phyloP scores from a whole-genome alignment of 1,140 invertebrate species.

The Ruditapes philippinarum region DNA sequence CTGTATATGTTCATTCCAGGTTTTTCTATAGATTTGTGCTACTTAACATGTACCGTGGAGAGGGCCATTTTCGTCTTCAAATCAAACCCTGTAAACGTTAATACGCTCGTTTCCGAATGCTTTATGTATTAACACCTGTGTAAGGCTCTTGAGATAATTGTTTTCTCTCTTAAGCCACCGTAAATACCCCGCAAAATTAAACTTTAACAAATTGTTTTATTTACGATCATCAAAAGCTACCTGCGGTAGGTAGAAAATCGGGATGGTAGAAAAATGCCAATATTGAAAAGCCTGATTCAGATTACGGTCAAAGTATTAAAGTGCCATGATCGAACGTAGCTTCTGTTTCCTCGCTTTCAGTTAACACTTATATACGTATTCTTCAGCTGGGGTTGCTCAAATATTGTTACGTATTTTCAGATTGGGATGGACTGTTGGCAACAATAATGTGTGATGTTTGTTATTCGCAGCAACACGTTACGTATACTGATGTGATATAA shows the following conservation, averaged over 20 bases:
- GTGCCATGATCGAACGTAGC: background rate
- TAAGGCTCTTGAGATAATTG: constrained; percentile 30
- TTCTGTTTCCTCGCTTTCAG: background rate
- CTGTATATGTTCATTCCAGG: background rate
- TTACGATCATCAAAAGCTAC: constrained; percentile 36
- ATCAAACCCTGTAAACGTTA: constrained; percentile 27
- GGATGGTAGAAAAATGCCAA: constrained; percentile 29
- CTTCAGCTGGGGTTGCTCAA: no score
- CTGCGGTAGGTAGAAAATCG: constrained; percentile 49
- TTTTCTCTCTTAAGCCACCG: constrained; percentile 41
- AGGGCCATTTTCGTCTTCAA: constrained; percentile 25
- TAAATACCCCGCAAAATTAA: constrained; percentile 52
- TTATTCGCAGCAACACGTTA: no score
- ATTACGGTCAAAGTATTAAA: constrained; percentile 29
- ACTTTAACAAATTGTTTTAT: constrained; percentile 61
- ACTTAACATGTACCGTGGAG: constrained; percentile 2
- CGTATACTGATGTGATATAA: no score
- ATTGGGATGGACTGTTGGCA: no score
- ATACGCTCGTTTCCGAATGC: constrained; percentile 31
- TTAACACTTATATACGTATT: no score
- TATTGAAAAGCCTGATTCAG: constrained; percentile 1
- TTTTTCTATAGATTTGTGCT: background rate
- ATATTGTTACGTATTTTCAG: no score
- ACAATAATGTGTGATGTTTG: no score
- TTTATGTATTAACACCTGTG: constrained; percentile 59